These are phyloP conservation scores for Polypterus bichir DNA, from an alignment of 2,113 vertebrate genomes.

Conservation along the genomic window DNA sequence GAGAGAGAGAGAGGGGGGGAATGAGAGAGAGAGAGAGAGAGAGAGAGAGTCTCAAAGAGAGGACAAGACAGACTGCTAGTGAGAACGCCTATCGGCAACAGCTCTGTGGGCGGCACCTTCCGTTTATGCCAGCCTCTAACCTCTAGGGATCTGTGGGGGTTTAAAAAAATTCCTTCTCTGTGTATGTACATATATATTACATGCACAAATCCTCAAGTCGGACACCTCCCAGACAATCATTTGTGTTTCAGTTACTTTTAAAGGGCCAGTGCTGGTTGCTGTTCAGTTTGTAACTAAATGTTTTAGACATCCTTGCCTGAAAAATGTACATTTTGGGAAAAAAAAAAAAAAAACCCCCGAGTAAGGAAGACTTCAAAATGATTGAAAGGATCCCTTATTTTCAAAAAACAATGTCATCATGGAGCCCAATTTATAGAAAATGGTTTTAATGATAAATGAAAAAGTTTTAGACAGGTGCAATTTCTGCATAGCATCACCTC, in stretches of 20 bases:
- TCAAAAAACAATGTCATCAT: too few species aligned
- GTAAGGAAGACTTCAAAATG: too few species aligned
- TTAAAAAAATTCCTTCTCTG: slow-evolving; percentile 21
- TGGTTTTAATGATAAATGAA: too few species aligned
- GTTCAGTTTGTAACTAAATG: too few species aligned
- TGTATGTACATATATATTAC: too few species aligned
- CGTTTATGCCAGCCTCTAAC: slow-evolving; percentile 33
- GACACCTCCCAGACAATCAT: slow-evolving; percentile 55
- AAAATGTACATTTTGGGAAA: too few species aligned
- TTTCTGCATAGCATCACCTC: too few species aligned
- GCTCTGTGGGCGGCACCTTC: slow-evolving; percentile 26
- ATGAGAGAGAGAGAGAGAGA: slow-evolving; percentile 3
- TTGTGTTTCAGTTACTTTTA: slow-evolving; percentile 35
- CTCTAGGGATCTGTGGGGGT: slow-evolving; percentile 34
- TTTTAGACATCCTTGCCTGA: too few species aligned
- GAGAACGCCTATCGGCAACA: slow-evolving; percentile 9
- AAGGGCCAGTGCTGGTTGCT: background rate
- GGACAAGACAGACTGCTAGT: background rate
- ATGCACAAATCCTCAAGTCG: slow-evolving; percentile 16
- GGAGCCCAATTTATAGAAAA: too few species aligned
- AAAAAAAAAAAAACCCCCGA: too few species aligned
- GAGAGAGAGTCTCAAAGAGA: slow-evolving; percentile 1
- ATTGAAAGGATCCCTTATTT: too few species aligned
- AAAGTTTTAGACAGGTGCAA: too few species aligned
- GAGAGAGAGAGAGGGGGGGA: slow-evolving; percentile 17